Evolutionary conservation across 2,113 vertebrate species (phyloP).

Genomic region (Paedocypris sp.): DNA sequence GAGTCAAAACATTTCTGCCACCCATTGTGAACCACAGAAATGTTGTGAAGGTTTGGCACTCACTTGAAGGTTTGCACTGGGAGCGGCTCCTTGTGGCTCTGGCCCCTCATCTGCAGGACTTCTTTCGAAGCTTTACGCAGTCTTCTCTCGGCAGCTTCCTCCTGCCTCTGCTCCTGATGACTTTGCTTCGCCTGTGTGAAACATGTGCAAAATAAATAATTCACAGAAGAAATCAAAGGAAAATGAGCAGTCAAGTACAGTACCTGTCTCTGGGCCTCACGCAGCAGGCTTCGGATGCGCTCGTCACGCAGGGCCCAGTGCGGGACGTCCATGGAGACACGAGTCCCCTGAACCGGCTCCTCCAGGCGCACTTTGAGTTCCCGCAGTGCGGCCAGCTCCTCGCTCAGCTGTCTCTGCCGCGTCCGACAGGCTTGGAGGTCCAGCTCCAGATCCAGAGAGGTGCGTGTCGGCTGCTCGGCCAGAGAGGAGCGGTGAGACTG

Average conservation of each 20-base stretch:
- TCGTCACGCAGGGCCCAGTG: slow-evolving; percentile 88
- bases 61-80: slow-evolving; percentile 96
- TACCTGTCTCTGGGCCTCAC: slow-evolving; percentile 96
- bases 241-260: slow-evolving; percentile 12
- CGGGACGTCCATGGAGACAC: slow-evolving; percentile 71
- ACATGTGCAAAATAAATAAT: background rate
- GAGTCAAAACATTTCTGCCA: too few relatives aligned
- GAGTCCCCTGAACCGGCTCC: slow-evolving; percentile 56
- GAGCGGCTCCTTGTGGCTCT: slow-evolving; percentile 84
- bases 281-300: slow-evolving; percentile 75
- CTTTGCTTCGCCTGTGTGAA: slow-evolving; percentile 74
- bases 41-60: background rate
- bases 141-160: slow-evolving; percentile 87
- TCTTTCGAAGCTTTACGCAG: slow-evolving; percentile 92
- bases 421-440: slow-evolving; percentile 97
- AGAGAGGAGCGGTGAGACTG: slow-evolving; percentile 84
- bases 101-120: slow-evolving; percentile 84
- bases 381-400: slow-evolving; percentile 79
- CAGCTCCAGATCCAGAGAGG: slow-evolving; percentile 99
- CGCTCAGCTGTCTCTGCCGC: slow-evolving; percentile 84
- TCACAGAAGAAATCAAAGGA: background rate
- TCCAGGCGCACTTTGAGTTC: slow-evolving; percentile 87
- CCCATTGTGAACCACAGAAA: too few relatives aligned
- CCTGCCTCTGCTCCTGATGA: slow-evolving; percentile 84
- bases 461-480: slow-evolving; percentile 84